Evolutionary conservation across 1,140 invertebrate species (phyloP).

Genomic region (Camponotus vicinus): DNA sequence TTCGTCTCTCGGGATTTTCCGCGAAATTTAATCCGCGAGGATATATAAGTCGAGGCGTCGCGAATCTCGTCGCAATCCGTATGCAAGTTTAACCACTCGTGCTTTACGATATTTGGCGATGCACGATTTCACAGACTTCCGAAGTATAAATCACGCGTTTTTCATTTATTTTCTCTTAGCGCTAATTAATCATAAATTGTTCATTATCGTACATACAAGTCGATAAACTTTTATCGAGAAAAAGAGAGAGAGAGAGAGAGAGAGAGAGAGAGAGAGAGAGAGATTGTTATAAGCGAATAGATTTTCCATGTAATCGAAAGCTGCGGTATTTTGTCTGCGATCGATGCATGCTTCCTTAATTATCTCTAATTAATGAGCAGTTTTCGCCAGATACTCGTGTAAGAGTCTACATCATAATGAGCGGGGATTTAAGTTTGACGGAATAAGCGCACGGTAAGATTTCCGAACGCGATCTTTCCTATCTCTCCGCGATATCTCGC

Average conservation of each 20-base stretch:
- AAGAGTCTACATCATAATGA: neutral
- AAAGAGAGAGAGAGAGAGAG: neutral
- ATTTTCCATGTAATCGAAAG: neutral
- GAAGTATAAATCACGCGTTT: neutral
- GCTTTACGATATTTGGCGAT: neutral
- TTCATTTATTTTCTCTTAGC: too few species aligned
- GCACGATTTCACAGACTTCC: neutral
- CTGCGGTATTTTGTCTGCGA: neutral
- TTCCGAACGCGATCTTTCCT: slow-evolving; percentile 43
- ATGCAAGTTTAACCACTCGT: neutral
- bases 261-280: neutral
- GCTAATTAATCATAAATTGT: too few species aligned
- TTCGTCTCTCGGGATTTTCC: slow-evolving; percentile 9
- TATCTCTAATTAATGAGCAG: neutral
- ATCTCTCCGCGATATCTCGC: slow-evolving; percentile 44
- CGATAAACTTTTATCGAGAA: neutral
- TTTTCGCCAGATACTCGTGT: neutral
- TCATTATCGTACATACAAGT: neutral
- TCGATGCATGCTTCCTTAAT: neutral
- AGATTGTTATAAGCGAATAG: neutral
- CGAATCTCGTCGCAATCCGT: neutral
- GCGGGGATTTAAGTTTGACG: neutral
- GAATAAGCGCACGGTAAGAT: slow-evolving; percentile 20
- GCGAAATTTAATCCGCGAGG: slow-evolving; percentile 31
- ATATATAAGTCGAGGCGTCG: neutral